phyloP scores from a whole-genome alignment of 2,113 vertebrate genomes.

The Phoenicopterus ruber region DNA sequence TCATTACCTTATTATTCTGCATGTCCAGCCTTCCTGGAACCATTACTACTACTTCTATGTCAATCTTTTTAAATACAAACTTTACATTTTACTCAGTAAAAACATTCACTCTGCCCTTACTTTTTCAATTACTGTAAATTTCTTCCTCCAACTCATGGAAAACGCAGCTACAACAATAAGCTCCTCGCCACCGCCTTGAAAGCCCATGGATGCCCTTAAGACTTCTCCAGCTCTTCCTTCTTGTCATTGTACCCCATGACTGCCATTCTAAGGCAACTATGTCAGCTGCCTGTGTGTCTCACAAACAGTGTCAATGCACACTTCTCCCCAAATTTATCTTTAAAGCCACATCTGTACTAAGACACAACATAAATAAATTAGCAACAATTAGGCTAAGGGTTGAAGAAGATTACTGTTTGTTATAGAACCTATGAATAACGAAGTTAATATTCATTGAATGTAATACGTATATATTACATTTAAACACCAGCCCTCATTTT shows the following conservation, averaged over 20 bases:
- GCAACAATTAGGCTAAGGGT: background rate
- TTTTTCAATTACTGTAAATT: background rate
- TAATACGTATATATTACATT: background rate
- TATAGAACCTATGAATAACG: background rate
- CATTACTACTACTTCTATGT: background rate
- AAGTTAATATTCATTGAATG: background rate
- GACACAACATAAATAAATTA: background rate
- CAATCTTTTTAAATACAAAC: background rate
- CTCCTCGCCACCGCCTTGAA: background rate
- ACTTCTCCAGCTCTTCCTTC: background rate
- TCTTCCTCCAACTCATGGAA: background rate
- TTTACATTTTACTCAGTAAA: background rate
- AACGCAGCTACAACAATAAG: background rate
- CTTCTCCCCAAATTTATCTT: background rate
- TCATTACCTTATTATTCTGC: background rate
- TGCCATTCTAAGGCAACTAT: background rate
- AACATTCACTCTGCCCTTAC: background rate
- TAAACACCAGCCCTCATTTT: background rate
- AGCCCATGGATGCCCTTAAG: background rate
- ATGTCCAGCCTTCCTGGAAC: background rate
- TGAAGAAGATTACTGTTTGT: background rate
- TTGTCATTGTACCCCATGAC: background rate
- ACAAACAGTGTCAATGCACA: background rate
- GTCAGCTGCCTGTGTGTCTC: background rate
- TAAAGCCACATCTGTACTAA: background rate